Evolutionary conservation across 2,113 vertebrate species (phyloP), one percentile per base, ranked within the genome.

Genomic region (Hemiscyllium ocellatum): DNA sequence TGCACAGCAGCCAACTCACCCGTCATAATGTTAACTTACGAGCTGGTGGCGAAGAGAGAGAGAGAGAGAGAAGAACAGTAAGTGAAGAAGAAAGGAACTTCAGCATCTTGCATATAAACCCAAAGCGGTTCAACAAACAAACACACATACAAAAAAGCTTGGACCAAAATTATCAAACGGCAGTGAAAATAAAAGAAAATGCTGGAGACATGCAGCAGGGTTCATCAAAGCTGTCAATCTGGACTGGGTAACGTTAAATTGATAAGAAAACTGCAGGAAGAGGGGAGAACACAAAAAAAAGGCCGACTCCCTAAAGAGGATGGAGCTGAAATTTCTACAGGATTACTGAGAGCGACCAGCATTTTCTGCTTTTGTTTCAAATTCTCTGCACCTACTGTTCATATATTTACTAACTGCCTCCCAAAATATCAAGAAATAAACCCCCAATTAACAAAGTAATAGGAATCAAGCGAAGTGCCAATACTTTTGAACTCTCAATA

Each of bases 1-100:
- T 95, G 93, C 93, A 95, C 68, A 72, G 68, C 93, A 50, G 93
- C 24, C 93, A 72, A 50, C 24, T 95, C 93, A 95, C 68, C 93
- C 50, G 93, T 70, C 93, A 95, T 95, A 56, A 26, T 95, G 56
- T 93, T 93, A 37, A 65, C n/a, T 70, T 72, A 47, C 20, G 66
- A 95, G 68, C 93, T 95, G 37, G 29, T 6, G 85, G 47, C 24
- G 47, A 26, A 12, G 52, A 29, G 85, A 2, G 85, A 50, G 42
- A 86, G 83, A 7, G 89, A 65, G 56, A 52, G 89, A 61, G 20
- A 61, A 52, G 85, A 56, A 24, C 86, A 56, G 7, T 56, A 29
- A 89, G 47, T 56, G 47, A 29, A 29, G 52, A 83, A 83, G 37
- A 42, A 37, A 42, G 2, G 6, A 47, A 83, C 80, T 42, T 42